Percentiles rank a stretch among this genome's conserved stretches.
These are phyloP conservation scores for Deilephila elpenor DNA, from an alignment of 2,888 invertebrate species.

Conservation along the genomic window DNA sequence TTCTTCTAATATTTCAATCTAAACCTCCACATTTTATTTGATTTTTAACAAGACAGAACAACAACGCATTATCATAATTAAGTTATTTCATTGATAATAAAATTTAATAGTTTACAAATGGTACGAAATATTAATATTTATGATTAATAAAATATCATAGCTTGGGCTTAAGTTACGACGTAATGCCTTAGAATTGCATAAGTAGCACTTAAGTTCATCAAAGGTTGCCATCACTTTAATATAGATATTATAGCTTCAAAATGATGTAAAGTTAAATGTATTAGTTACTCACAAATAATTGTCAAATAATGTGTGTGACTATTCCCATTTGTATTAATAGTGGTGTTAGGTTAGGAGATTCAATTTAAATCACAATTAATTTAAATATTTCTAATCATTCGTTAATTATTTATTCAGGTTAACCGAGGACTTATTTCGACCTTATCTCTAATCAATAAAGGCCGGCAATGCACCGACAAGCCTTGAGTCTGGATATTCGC, in stretches of 20 bases:
- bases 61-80: background rate
- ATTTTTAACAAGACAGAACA: background rate
- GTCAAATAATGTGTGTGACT: too few species aligned
- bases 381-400: too few species aligned
- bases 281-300: too few species aligned
- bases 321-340: too few species aligned
- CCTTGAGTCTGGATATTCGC: too few species aligned
- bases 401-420: too few species aligned
- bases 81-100: slow-evolving; percentile 8
- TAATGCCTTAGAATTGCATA: background rate
- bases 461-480: too few species aligned
- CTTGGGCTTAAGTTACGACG: background rate
- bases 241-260: background rate
- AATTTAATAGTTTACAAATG: background rate
- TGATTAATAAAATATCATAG: background rate
- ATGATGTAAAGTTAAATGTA: too few species aligned
- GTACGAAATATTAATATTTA: slow-evolving; percentile 12
- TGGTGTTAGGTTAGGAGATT: too few species aligned
- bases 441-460: too few species aligned
- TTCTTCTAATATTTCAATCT: background rate
- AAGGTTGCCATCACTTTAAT: background rate
- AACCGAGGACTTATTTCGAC: too few species aligned
- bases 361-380: too few species aligned
- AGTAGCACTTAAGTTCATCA: background rate
- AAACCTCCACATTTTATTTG: background rate